Base-by-base conservation (phyloP, 2,797 vertebrate genomes). In the Staurois parvus region DNA sequence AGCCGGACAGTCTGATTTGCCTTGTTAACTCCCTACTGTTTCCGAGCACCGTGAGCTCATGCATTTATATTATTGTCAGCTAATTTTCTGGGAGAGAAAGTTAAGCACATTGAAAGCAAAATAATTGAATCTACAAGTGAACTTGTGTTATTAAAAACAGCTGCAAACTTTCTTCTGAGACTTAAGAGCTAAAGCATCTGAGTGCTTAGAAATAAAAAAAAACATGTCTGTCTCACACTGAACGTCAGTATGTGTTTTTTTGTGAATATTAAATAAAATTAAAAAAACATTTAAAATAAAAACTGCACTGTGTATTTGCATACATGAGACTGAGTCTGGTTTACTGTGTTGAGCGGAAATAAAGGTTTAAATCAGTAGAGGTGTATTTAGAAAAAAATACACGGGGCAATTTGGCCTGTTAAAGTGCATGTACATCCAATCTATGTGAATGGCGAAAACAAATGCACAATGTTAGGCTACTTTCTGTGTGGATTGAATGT, bases 41-140 rank as follows among this genome's bases (percentile, higher is more conserved):
- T 13, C 9, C 7, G 66, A 28, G 45, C 6, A 28, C 9, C 9
- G n/a, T 29, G 34, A 75, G 29, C 70, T 56, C 76, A 29, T 19
- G 15, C 79, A 85, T 85, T 48, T 76, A 40, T 76, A 81, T 56
- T 81, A 70, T 76, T 85, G 84, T 76, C 84, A 76, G 84, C 69
- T 85, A 76, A 85, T 85, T 85, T 81, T 62, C 72, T 42, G 84
- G 24, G 34, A 81, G 74, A 75, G 30, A 85, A 76, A 13, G 72
- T 48, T 48, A 45, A 34, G 72, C 29, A 64, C 28, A 85, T 42
- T 48, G 26, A 40, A 76, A 42, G 78, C n/a, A 59, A 10, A 64
- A 37, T 72, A 62, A 85, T 62, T 81, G 72, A 69, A 69, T 85
- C 67, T 62, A 29, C 19, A 32, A 32, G 13, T 37, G 52, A 85